Base-by-base conservation (phyloP, 1,140 invertebrate species). In the Orchestia grillus region DNA sequence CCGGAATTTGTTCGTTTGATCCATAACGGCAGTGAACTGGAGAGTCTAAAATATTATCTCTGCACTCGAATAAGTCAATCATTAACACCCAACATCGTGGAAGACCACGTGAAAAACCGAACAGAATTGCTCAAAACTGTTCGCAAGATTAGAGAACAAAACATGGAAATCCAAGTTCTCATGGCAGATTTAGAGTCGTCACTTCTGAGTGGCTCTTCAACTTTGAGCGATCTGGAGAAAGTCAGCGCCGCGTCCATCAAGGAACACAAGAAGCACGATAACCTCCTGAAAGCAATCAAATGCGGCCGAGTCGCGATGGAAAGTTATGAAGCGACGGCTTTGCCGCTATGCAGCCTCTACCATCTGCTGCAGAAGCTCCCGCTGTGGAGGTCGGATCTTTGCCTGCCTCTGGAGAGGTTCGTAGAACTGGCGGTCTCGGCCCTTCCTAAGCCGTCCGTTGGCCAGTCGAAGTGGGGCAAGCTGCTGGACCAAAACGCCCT, bases 151-250 rank as follows among this genome's bases (percentile, higher is more conserved):
- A 44, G 47, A 8, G 92, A 94, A 15, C 92, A 45, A 94, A 94
- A 47, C 47, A 42, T 6, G 0, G 44, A 94, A 44, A 44, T 45
- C 15, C 6, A 94, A 47, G 44, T 44, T 45, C 44, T 94, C 41
- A 94, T 94, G 92, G 44, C 41, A 8, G 92, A 94, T 94, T 47
- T 94, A n/a, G 92, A 94, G 40, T 45, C 43, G 11, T 94, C 92
- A n/a, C 92, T 94, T 45, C 92, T 94, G 16, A 94, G 92, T 15
- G 44, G 44, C 44, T 44, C 43, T 45, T 44, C 43, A 40, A 94
- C 36, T 42, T 96, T 97, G 96, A 96, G 95, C 77, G 95, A 91
- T 92, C 95, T 97, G 6, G 96, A 97, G 92, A 92, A 95, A 0
- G 96, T 96, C 15, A 96, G 96, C 88, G 95, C 95, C 40, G 96